phyloP scores from a whole-genome alignment of 2,113 vertebrate genomes.

The Pedionomus torquatus region DNA sequence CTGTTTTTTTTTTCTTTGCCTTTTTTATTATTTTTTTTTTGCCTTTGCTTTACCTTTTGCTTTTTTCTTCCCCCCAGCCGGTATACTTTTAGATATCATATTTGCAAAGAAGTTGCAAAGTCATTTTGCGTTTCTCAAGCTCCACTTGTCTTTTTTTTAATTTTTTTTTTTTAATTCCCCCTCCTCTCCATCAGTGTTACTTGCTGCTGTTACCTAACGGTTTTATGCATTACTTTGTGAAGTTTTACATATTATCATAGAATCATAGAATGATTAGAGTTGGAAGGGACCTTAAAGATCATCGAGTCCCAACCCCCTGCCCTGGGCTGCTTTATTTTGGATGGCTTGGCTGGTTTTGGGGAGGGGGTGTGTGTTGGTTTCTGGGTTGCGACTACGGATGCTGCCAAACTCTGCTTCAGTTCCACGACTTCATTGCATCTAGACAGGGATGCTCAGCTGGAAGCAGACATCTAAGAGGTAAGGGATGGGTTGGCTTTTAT shows the following conservation, averaged over 20 bases:
- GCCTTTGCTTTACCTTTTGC: too few relatives aligned
- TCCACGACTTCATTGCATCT: background rate
- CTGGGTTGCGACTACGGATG: background rate
- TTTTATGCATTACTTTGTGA: rapidly evolving
- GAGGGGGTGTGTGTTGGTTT: background rate
- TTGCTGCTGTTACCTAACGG: background rate
- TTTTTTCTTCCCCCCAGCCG: too few relatives aligned
- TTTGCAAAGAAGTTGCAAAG: background rate
- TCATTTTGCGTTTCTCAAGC: background rate
- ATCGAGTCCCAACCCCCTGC: too few relatives aligned
- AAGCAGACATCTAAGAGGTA: background rate
- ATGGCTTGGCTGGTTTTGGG: background rate
- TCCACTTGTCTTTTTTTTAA: background rate
- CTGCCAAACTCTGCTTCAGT: background rate
- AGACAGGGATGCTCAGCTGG: background rate
- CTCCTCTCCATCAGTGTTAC: background rate
- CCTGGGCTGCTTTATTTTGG: background rate
- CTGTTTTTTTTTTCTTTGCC: too few relatives aligned
- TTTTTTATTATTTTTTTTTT: background rate
- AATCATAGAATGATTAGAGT: too few relatives aligned
- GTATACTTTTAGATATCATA: rapidly evolving
- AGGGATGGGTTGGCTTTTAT: background rate
- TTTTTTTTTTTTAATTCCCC: background rate
- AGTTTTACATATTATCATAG: background rate
- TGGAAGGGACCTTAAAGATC: too few relatives aligned